Conservation (phyloP, 2,888 invertebrate genomes). For the Folsomia manolachei region DNA sequence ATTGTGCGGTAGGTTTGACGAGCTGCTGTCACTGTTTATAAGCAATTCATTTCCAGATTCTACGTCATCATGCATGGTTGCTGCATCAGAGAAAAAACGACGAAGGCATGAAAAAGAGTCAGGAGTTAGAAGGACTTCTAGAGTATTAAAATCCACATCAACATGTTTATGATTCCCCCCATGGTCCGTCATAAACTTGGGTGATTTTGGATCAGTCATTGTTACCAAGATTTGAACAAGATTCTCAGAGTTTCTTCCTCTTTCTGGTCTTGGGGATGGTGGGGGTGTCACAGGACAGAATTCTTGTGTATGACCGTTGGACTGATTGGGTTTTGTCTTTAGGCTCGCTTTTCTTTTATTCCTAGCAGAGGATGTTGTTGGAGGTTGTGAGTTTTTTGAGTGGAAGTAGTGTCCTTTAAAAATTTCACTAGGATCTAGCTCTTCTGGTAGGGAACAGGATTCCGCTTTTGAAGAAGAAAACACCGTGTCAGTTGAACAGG, state of each 20-base stretch:
- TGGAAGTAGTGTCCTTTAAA: too few relatives aligned
- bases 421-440: too few relatives aligned
- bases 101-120: slow-evolving; percentile 45
- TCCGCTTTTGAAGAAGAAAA: not conserved
- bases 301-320: too few relatives aligned
- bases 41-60: too few relatives aligned
- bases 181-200: slow-evolving; percentile 65
- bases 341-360: not conserved
- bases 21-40: too few relatives aligned
- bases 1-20: too few relatives aligned
- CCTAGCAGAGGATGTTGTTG: too few relatives aligned
- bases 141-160: slow-evolving; percentile 82
- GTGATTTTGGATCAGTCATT: slow-evolving; percentile 65
- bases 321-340: slow-evolving; percentile 52
- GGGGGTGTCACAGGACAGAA: slow-evolving; percentile 66
- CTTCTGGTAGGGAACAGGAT: too few relatives aligned
- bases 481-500: slow-evolving; percentile 19
- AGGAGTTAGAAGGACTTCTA: slow-evolving; percentile 68
- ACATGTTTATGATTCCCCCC: slow-evolving; percentile 65
- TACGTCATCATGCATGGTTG: too few relatives aligned
- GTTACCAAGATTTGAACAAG: slow-evolving; percentile 70
- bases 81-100: slow-evolving; percentile 46
- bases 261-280: slow-evolving; percentile 61
- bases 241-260: slow-evolving; percentile 56
- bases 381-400: too few relatives aligned